A percentile compares a stretch with the other conserved stretches of the same genome.
Conservation (phyloP, 2,888 invertebrate genomes). For the Subacronicta megacephala region DNA sequence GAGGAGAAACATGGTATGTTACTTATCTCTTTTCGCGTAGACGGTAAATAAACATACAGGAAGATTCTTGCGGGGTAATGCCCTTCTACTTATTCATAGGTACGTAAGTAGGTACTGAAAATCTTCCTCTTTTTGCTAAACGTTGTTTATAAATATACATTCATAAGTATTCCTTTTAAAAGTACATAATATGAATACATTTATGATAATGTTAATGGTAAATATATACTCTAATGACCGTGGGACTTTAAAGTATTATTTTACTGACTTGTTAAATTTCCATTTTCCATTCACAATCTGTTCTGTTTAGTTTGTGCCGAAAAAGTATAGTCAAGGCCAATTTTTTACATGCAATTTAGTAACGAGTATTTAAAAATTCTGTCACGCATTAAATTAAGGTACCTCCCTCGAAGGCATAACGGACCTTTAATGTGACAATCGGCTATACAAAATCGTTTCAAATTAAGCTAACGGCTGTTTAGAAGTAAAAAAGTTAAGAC, state of each 20-base stretch:
- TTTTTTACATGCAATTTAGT: too few species aligned
- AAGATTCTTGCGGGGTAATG: slow-evolving; percentile 2
- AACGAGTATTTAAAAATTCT: background rate
- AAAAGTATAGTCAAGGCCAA: too few species aligned
- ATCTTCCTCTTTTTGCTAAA: background rate
- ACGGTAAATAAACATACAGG: slow-evolving; percentile 5
- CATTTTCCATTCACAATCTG: too few species aligned
- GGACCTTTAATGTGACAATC: slow-evolving; percentile 1
- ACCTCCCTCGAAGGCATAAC: background rate
- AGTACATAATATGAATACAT: too few species aligned
- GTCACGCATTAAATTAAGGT: background rate
- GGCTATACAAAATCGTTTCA: background rate
- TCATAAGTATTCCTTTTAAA: too few species aligned
- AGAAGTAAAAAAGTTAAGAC: background rate
- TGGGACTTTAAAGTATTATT: too few species aligned
- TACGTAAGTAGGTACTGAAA: background rate
- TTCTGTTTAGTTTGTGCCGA: too few species aligned
- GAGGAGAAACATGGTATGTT: slow-evolving; percentile 1
- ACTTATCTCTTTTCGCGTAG: slow-evolving; percentile 10
- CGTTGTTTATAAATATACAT: background rate
- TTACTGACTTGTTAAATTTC: too few species aligned
- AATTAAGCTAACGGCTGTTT: background rate
- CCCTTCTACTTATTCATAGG: background rate
- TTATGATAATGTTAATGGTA: too few species aligned
- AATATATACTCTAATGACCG: too few species aligned